phyloP scores from a whole-genome alignment of 2,888 invertebrate species.

The Hypomecis atomaria region DNA sequence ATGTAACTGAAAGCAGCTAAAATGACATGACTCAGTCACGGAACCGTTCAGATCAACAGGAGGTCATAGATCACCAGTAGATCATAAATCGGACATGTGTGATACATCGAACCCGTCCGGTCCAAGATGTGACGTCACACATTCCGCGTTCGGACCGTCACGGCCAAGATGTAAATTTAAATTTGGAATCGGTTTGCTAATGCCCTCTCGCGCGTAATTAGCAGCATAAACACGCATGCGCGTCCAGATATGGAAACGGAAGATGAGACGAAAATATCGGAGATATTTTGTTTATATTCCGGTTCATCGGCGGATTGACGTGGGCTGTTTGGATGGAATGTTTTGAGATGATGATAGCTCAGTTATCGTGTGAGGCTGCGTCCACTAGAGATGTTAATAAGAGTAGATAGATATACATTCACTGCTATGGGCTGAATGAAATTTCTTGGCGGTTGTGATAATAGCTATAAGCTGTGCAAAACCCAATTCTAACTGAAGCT shows the following conservation, averaged over 20 bases:
- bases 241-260: conserved; percentile 65
- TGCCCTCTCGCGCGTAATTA: conserved; percentile 63
- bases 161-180: conserved; percentile 77
- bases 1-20: too few relatives aligned
- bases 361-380: too few relatives aligned
- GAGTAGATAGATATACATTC: too few relatives aligned
- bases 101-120: conserved; percentile 44
- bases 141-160: conserved; percentile 67
- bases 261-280: conserved; percentile 54
- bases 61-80: conserved; percentile 56
- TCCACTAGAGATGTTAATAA: too few relatives aligned
- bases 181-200: conserved; percentile 73
- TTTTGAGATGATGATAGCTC: too few relatives aligned
- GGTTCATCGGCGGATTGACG: conserved; percentile 35
- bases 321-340: conserved; percentile 12
- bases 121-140: conserved; percentile 64
- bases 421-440: too few relatives aligned
- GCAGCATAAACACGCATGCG: conserved; percentile 57
- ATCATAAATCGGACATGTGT: conserved; percentile 48
- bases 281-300: conserved; percentile 31
- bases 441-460: too few relatives aligned
- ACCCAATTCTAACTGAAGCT: too few relatives aligned
- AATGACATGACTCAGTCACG: conserved; percentile 14
- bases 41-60: conserved; percentile 51
- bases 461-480: too few relatives aligned